Evolutionary conservation across 2,888 invertebrate species (phyloP), one percentile per base, ranked within the genome.

Genomic region (Plutella xylostella): DNA sequence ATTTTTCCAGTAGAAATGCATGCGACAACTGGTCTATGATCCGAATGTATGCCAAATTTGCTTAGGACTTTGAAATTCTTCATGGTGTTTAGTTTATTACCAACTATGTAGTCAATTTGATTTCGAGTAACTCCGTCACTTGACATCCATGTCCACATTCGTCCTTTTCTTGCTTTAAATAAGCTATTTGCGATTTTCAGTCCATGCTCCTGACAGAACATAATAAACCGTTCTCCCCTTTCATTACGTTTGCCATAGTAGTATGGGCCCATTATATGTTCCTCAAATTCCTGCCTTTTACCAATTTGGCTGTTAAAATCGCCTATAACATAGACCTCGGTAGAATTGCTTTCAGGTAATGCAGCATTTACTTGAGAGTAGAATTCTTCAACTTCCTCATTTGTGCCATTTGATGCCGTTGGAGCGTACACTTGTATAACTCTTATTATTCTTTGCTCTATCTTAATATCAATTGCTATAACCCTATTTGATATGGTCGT

Each of bases 51-150:
- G n/a, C n/a, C n/a, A n/a, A n/a, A n/a, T n/a, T n/a, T n/a, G n/a
- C n/a, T n/a, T n/a, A n/a, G n/a, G n/a, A n/a, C n/a, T n/a, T n/a
- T n/a, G n/a, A n/a, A n/a, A n/a, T n/a, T n/a, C n/a, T n/a, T n/a
- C n/a, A n/a, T n/a, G n/a, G n/a, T n/a, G n/a, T n/a, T n/a, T n/a
- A n/a, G n/a, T n/a, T n/a, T n/a, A n/a, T n/a, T n/a, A n/a, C n/a
- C n/a, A n/a, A n/a, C n/a, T n/a, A 52, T 48, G 21, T 45, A 52
- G 31, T 54, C 53, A 39, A 55, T 53, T 43, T 53, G 51, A 15
- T 52, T 55, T 40, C 34, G 51, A 5, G 46, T 17, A 3, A 25
- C 22, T 1, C 49, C 49, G 33, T 51, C 48, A 17, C 53, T 52
- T 12, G 51, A 53, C 22, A 44, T 22, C 53, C 52, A 55, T 4